Conservation (phyloP, 2,888 invertebrate species). For the Idaea aversata region DNA sequence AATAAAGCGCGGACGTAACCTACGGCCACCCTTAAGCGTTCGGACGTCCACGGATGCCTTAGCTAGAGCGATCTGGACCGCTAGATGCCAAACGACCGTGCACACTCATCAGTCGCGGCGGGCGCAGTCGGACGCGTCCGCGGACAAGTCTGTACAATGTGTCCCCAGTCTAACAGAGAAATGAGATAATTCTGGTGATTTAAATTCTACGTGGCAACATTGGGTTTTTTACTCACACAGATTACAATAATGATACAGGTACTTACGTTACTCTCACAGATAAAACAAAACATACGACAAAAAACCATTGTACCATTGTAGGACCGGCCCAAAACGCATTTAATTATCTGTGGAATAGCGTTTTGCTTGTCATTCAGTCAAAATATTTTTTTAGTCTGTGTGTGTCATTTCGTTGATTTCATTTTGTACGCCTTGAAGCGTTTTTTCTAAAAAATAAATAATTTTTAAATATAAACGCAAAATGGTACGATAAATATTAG, state of each 20-base stretch:
- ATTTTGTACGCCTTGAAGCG: conserved; percentile 71
- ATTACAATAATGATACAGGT: neutral
- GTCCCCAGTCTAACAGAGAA: no score
- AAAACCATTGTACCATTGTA: neutral
- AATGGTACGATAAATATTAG: conserved; percentile 56
- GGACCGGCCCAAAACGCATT: neutral
- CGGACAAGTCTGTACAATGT: no score
- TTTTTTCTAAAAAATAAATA: conserved; percentile 64
- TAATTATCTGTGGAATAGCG: conserved; percentile 6
- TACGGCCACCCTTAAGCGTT: no score
- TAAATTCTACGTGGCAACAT: neutral
- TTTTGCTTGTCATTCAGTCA: conserved; percentile 11
- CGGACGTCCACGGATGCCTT: no score
- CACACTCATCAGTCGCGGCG: no score
- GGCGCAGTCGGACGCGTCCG: no score
- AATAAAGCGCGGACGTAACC: no score
- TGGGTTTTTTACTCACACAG: neutral
- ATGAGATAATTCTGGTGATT: neutral
- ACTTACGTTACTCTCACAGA: neutral
- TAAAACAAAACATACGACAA: neutral
- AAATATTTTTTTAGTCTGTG: conserved; percentile 32
- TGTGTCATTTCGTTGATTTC: conserved; percentile 68
- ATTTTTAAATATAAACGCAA: conserved; percentile 57
- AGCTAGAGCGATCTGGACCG: no score
- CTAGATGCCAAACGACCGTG: no score